Evolutionary conservation across 2,113 vertebrate species (phyloP).

Genomic region (Peromyscus polionotus): DNA sequence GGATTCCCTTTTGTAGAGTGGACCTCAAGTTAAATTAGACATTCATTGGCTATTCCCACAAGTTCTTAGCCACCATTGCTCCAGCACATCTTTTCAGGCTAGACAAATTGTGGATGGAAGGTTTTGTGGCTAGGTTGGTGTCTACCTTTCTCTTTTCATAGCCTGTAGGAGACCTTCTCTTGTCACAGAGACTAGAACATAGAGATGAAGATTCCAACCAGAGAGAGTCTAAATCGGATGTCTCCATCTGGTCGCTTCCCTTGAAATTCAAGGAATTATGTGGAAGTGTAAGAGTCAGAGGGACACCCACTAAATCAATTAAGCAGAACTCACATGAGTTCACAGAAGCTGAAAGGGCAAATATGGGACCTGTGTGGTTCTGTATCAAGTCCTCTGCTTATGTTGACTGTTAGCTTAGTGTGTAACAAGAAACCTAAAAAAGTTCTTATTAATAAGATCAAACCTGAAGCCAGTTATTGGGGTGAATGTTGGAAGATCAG

Average conservation of each 20-base stretch:
- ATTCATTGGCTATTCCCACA: not conserved
- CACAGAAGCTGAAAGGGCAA: not conserved
- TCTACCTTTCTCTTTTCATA: too few relatives aligned
- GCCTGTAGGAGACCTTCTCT: too few relatives aligned
- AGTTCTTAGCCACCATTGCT: not conserved
- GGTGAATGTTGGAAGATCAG: too few relatives aligned
- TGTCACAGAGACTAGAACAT: not conserved
- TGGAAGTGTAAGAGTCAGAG: not conserved
- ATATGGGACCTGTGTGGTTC: not conserved
- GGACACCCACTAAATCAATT: not conserved
- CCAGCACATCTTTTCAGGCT: not conserved
- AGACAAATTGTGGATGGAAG: not conserved
- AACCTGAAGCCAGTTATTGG: too few relatives aligned
- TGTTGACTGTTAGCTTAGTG: not conserved
- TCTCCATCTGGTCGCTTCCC: not conserved
- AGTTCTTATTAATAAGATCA: too few relatives aligned
- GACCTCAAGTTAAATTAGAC: not conserved
- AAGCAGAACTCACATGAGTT: not conserved
- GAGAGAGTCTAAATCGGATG: not conserved
- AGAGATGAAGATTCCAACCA: not conserved
- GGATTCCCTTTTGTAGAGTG: not conserved
- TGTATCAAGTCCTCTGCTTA: not conserved
- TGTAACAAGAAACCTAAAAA: not conserved
- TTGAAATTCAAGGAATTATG: not conserved
- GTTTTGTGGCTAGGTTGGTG: not conserved